Conservation (phyloP, 1,140 invertebrate genomes). For the Calephelis nemesis region DNA sequence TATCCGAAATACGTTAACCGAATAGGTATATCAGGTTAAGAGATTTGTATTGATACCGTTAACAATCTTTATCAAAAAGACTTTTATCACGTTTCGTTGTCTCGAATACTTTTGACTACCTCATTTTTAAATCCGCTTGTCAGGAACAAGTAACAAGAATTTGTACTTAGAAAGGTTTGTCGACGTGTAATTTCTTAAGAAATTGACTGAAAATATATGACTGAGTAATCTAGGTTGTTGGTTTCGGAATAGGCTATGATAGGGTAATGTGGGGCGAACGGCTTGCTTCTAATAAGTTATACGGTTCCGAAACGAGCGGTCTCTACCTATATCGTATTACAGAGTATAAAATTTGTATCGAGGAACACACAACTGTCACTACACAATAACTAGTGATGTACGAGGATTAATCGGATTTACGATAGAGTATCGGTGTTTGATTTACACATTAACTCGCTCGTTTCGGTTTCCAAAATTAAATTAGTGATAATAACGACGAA, state of each 20-base stretch:
- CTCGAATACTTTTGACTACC: slow-evolving; percentile 16
- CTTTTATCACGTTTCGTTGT: neutral
- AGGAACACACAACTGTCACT: neutral
- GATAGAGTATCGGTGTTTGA: slow-evolving; percentile 2
- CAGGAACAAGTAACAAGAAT: slow-evolving; percentile 52
- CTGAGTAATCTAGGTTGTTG: slow-evolving; percentile 76
- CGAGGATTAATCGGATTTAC: slow-evolving; percentile 10
- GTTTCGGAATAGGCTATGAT: slow-evolving; percentile 73
- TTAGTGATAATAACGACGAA: slow-evolving; percentile 67
- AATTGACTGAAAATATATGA: slow-evolving; percentile 77
- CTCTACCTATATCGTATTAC: slow-evolving; percentile 19
- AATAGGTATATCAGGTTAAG: slow-evolving; percentile 55
- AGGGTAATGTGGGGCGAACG: slow-evolving; percentile 67
- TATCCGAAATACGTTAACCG: slow-evolving; percentile 36
- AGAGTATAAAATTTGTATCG: slow-evolving; percentile 2
- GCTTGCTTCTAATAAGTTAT: slow-evolving; percentile 61
- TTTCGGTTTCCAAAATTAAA: slow-evolving; percentile 45
- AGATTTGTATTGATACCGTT: slow-evolving; percentile 26
- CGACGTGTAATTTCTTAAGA: slow-evolving; percentile 74
- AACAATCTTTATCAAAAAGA: no score
- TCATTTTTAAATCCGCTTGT: slow-evolving; percentile 24
- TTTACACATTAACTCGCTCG: slow-evolving; percentile 39
- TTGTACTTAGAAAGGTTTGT: slow-evolving; percentile 69
- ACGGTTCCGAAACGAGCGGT: slow-evolving; percentile 47
- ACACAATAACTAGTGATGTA: slow-evolving; percentile 16